phyloP scores from a whole-genome alignment of 2,797 vertebrate genomes.

The Darevskia nairensis region DNA sequence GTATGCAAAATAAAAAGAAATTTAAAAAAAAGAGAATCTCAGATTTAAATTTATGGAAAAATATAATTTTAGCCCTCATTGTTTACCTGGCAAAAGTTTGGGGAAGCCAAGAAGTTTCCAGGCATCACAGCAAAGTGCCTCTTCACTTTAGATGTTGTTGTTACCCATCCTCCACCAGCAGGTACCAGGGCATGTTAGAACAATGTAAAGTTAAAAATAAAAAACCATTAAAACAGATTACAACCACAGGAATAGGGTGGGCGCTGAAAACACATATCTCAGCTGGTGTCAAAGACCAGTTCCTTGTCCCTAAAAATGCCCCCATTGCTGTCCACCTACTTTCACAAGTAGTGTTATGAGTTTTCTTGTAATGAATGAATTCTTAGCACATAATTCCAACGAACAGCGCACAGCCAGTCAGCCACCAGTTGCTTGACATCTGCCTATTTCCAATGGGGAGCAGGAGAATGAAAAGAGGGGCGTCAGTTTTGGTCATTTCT shows the following conservation, averaged over 20 bases:
- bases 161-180: too few relatives aligned
- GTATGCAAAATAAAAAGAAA: too few relatives aligned
- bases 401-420: accelerated
- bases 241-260: too few relatives aligned
- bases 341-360: background rate
- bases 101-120: background rate
- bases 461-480: background rate
- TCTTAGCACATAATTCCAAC: background rate
- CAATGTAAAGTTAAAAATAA: too few relatives aligned
- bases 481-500: background rate
- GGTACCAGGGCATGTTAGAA: too few relatives aligned
- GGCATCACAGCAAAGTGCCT: too few relatives aligned
- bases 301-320: background rate
- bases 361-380: background rate
- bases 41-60: constrained; percentile 10
- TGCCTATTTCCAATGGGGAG: background rate
- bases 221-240: too few relatives aligned
- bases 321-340: background rate
- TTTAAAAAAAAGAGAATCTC: too few relatives aligned
- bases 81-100: background rate
- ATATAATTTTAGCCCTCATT: background rate
- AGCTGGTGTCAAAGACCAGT: background rate
- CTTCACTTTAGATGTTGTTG: background rate
- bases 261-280: too few relatives aligned
- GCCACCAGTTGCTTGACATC: background rate